Evolutionary conservation across 2,113 vertebrate genomes (phyloP), one percentile per base, ranked within the genome.

Genomic region (Mesembrinibis cayennensis): DNA sequence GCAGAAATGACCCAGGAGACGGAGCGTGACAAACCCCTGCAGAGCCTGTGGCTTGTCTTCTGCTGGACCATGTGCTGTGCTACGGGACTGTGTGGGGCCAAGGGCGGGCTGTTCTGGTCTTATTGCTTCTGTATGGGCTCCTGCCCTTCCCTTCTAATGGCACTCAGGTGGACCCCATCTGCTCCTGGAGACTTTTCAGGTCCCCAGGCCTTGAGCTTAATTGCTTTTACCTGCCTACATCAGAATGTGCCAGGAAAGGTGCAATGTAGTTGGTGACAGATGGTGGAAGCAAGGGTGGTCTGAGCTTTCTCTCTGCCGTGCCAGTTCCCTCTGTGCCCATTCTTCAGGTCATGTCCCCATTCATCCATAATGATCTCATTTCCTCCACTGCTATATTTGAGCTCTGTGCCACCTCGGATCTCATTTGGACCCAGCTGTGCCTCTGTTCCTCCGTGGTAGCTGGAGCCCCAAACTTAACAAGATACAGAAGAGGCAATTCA

Each of bases 131-230:
- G 32, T 22, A 2, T 2, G 1, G 22, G 38, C 81, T 67, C 62
- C 73, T 91, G 69, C 59, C 55, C 58, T 72, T 45, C 83, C 73
- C 55, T 22, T 70, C 82, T 44, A 3, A 7, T 5, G 52, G 59
- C 74, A 8, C 74, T 85, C 40, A 2, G 42, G 72, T 73, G 72
- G 67, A n/a, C 76, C 53, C 88, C 95, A 87, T 96, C 93, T 96
- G 95, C 47, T 95, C 67, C 77, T 83, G 88, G 88, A 91, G 62
- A 29, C 56, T 56, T 71, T 16, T 83, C 85, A 49, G 44, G 67
- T 71, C 72, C 77, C 38, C 58, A 42, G 62, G 78, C 67, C n/a
- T 66, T 18, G 34, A 20, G 42, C 27, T 79, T 87, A 89, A 89
- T 93, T 92, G 93, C 81, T 87, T 87, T 66, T 62, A 87, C 62